Conservation (phyloP, 2,888 invertebrate genomes). For the Nomada goodeniana region DNA sequence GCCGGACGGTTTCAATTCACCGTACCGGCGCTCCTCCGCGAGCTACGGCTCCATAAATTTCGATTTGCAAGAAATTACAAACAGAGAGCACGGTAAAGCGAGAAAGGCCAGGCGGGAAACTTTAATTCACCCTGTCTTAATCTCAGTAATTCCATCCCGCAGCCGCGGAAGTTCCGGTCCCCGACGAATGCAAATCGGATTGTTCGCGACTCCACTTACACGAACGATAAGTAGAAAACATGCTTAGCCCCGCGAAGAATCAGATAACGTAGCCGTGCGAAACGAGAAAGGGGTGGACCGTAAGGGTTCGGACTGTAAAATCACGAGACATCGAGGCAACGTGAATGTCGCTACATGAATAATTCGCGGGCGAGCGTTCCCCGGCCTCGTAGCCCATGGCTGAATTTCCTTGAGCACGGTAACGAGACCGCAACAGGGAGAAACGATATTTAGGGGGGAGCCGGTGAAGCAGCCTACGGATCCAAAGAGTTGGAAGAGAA, state of each 20-base stretch:
- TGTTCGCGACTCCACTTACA: constrained; percentile 52
- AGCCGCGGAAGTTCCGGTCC: constrained; percentile 33
- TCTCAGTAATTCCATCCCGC: constrained; percentile 56
- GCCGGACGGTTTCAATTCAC: constrained; percentile 19
- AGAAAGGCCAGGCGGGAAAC: constrained; percentile 25
- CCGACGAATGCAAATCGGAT: constrained; percentile 56
- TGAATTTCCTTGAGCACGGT: constrained; percentile 58
- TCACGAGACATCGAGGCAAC: constrained; percentile 61
- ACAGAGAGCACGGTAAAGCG: background rate
- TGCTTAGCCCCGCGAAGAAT: constrained; percentile 45
- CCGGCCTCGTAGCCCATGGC: constrained; percentile 50
- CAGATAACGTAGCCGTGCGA: constrained; percentile 44
- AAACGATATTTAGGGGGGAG: constrained; percentile 64
- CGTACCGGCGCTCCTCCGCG: background rate
- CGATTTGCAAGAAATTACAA: constrained; percentile 57
- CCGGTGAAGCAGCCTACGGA: constrained; percentile 40
- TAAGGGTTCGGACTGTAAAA: constrained; percentile 37
- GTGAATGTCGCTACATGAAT: constrained; percentile 63
- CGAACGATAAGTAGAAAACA: constrained; percentile 56
- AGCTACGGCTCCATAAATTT: constrained; percentile 40
- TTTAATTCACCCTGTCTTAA: constrained; percentile 61
- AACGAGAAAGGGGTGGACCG: background rate
- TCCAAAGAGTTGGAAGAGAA: constrained; percentile 6
- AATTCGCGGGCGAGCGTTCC: constrained; percentile 59
- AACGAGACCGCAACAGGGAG: constrained; percentile 65